These are phyloP conservation scores for Chamaetylas fuelleborni DNA, from an alignment of 2,113 vertebrate genomes.

Conservation along the genomic window DNA sequence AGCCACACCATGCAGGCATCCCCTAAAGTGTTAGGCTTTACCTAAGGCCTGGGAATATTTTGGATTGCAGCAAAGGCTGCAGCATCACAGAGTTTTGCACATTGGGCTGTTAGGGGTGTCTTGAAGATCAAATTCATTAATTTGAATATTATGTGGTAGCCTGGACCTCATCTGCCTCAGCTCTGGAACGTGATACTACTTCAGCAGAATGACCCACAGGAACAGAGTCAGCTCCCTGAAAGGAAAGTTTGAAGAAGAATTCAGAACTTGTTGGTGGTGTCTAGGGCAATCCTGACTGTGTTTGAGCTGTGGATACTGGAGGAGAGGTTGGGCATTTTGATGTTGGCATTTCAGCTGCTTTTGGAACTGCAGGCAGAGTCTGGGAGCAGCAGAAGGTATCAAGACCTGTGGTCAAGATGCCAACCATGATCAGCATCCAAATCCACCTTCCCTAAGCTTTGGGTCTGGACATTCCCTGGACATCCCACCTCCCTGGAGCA, in stretches of 20 bases:
- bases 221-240: not conserved
- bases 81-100: not conserved
- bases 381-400: not conserved
- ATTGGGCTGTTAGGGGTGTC: not conserved
- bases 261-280: not conserved
- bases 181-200: not conserved
- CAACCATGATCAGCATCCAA: not conserved
- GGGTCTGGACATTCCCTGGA: not conserved
- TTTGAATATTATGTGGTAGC: not conserved
- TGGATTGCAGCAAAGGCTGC: not conserved
- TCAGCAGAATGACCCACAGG: not conserved
- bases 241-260: not conserved
- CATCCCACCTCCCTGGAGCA: not conserved
- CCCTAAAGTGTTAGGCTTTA: not conserved
- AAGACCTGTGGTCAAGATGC: not conserved
- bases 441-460: not conserved
- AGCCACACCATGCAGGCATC: not conserved
- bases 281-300: not conserved
- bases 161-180: not conserved
- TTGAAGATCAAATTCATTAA: not conserved
- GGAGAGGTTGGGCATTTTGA: not conserved
- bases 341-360: not conserved
- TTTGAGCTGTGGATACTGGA: not conserved
- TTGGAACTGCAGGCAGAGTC: not conserved
- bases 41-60: not conserved